Percentiles rank a stretch among this genome's conserved stretches.
Conservation (phyloP, 1,140 invertebrate species). For the Cherax quadricarinatus region DNA sequence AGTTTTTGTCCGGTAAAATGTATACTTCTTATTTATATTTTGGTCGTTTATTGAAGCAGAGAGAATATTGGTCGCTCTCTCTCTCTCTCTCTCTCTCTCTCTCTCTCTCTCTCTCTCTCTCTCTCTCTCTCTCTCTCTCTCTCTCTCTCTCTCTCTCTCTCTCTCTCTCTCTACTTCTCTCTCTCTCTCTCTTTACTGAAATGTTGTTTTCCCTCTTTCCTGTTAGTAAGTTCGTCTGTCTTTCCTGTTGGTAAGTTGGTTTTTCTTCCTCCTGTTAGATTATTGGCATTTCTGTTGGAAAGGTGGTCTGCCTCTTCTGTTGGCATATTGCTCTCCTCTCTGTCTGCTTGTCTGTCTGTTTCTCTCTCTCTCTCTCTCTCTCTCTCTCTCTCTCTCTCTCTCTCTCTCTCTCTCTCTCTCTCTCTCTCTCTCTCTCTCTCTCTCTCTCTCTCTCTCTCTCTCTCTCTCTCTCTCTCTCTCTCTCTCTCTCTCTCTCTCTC, state of each 20-base stretch:
- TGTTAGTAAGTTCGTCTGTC: background rate
- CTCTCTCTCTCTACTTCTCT: too few relatives aligned
- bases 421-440: background rate
- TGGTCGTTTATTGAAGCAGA: background rate
- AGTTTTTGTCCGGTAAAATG: too few relatives aligned
- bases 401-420: background rate
- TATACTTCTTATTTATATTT: background rate
- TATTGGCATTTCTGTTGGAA: background rate
- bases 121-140: background rate
- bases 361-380: background rate
- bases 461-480: background rate
- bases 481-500: background rate
- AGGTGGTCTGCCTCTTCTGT: too few relatives aligned
- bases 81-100: background rate
- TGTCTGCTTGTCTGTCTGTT: too few relatives aligned
- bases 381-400: background rate
- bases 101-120: background rate
- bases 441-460: background rate
- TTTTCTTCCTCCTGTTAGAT: background rate
- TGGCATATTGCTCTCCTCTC: too few relatives aligned
- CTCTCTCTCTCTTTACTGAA: background rate
- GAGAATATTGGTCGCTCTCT: background rate
- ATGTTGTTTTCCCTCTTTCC: background rate
- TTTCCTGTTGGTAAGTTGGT: background rate
- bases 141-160: background rate